Evolutionary conservation across 2,797 vertebrate species (phyloP).

Genomic region (Menidia menidia): DNA sequence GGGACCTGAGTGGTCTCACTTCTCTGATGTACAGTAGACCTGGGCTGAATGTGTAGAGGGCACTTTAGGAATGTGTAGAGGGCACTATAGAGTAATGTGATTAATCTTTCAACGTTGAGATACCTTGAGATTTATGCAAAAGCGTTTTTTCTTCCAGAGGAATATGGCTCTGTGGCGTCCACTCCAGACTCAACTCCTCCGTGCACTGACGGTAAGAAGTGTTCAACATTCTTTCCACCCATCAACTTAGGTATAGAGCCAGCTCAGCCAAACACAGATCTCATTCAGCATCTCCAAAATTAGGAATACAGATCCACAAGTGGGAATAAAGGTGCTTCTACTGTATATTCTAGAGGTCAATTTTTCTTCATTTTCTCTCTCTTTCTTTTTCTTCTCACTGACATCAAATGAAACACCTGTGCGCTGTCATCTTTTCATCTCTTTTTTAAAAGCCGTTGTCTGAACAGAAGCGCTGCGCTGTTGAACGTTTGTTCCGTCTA

Average conservation of each 20-base stretch:
- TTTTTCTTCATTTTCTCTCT: constrained; percentile 10
- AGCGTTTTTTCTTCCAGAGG: constrained; percentile 79
- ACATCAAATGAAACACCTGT: neutral
- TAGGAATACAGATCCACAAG: constrained; percentile 16
- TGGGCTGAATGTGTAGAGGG: neutral
- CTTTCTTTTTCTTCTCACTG: constrained; percentile 23
- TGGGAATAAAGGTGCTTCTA: constrained; percentile 14
- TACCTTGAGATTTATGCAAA: constrained; percentile 1
- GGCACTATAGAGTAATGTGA: neutral
- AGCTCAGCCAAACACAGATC: constrained; percentile 5
- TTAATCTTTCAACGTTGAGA: neutral
- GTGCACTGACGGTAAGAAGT: constrained; percentile 83
- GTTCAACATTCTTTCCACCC: neutral
- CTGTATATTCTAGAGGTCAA: constrained; percentile 5
- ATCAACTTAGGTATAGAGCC: neutral
- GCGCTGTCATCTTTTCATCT: constrained; percentile 33
- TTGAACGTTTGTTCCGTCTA: neutral
- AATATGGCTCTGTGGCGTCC: constrained; percentile 86
- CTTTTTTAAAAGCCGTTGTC: constrained; percentile 23
- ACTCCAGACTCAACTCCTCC: constrained; percentile 88
- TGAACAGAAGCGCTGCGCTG: neutral
- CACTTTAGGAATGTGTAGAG: neutral
- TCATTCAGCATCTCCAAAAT: neutral
- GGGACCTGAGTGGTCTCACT: neutral
- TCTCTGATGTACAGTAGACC: neutral